Percentiles rank a stretch among this genome's conserved stretches.
These are phyloP conservation scores for Dicentrarchus labrax DNA, from an alignment of 2,113 vertebrate species.

Conservation along the genomic window DNA sequence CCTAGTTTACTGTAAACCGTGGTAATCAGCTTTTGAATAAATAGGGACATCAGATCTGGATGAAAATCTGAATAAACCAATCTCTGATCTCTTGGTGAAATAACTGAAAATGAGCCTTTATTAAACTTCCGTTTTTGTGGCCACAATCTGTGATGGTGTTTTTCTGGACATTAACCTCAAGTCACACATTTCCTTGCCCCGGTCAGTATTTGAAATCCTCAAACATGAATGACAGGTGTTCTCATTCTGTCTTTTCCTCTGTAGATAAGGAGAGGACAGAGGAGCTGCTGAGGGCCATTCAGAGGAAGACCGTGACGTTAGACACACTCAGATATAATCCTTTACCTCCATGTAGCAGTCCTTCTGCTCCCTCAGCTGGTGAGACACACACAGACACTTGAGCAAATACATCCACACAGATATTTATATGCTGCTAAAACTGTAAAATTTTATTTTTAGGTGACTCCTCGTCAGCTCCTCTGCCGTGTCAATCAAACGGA, in stretches of 20 bases:
- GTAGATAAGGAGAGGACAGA: constrained; percentile 93
- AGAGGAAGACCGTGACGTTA: constrained; percentile 89
- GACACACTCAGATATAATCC: constrained; percentile 88
- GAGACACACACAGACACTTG: constrained; percentile 63
- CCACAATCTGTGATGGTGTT: not conserved
- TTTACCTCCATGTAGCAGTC: constrained; percentile 85
- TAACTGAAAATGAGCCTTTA: not conserved
- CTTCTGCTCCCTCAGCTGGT: constrained; percentile 84
- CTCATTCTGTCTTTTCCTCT: constrained; percentile 70
- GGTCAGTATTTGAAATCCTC: constrained; percentile 32
- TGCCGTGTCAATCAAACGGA: constrained; percentile 65
- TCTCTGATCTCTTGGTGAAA: not conserved
- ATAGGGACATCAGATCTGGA: not conserved
- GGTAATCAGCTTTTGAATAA: not conserved
- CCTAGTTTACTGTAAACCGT: not conserved
- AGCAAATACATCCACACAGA: not conserved
- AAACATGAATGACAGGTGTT: constrained; percentile 58
- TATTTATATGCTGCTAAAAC: not conserved
- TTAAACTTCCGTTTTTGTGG: not conserved
- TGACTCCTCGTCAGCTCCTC: constrained; percentile 56
- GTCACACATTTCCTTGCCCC: constrained; percentile 12
- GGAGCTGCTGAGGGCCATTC: constrained; percentile 93
- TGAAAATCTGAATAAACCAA: not conserved
- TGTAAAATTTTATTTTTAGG: constrained; percentile 50
- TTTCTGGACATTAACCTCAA: not conserved